A percentile compares a stretch with the other conserved stretches of the same genome.
Conservation (phyloP, 1,140 invertebrate species). For the Penaeus vannamei region DNA sequence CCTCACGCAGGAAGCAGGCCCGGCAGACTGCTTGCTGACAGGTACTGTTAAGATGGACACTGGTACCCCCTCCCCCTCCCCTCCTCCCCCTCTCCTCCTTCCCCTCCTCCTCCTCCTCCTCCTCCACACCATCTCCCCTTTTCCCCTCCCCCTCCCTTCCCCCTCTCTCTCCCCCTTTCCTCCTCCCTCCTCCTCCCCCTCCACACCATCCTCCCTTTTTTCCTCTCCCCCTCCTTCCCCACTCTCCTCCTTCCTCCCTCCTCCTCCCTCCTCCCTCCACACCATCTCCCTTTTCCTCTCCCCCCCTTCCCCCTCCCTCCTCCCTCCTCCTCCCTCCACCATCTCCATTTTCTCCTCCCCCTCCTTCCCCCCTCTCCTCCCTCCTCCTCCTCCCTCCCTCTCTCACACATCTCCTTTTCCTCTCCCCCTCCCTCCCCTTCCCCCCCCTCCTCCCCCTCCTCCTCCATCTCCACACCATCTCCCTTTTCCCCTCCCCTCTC, state of each 20-base stretch:
- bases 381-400: background rate
- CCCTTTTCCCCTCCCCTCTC: too few species aligned
- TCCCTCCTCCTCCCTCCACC: background rate
- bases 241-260: background rate
- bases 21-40: too few species aligned
- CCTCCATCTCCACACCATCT: too few species aligned
- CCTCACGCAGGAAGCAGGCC: too few species aligned
- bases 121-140: background rate
- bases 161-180: background rate
- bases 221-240: background rate
- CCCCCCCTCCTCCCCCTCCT: background rate
- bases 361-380: background rate
- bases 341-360: background rate
- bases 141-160: background rate
- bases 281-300: background rate
- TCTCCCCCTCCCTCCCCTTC: background rate
- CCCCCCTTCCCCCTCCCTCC: constrained; percentile 1
- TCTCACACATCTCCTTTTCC: background rate
- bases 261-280: background rate
- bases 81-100: background rate
- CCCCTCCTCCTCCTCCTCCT: background rate
- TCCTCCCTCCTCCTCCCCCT: background rate
- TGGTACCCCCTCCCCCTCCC: background rate
- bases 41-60: too few species aligned
- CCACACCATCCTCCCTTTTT: background rate